Percentiles rank a stretch among this genome's conserved stretches.
These are phyloP conservation scores for Thereva nobilitata DNA, from an alignment of 2,888 invertebrate species.

Conservation along the genomic window DNA sequence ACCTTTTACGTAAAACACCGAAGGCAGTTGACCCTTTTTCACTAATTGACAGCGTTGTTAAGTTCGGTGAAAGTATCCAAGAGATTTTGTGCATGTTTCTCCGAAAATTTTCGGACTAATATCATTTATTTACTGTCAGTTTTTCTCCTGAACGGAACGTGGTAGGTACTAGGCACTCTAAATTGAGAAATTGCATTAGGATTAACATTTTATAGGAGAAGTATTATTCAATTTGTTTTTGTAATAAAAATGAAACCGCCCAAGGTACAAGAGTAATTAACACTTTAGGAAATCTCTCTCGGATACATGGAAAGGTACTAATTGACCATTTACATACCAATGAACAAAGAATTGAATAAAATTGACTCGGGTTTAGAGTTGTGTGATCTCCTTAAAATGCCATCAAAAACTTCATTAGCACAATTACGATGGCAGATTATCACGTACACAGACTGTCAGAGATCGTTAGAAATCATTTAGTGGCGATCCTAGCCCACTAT, in stretches of 20 bases:
- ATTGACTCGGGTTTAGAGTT: background rate
- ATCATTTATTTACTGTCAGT: too few relatives aligned
- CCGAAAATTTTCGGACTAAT: too few relatives aligned
- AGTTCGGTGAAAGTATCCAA: too few relatives aligned
- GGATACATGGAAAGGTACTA: background rate
- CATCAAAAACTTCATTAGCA: constrained; percentile 31
- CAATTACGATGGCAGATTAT: constrained; percentile 24
- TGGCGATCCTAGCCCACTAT: background rate
- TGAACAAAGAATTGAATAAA: background rate
- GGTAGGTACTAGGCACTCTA: too few relatives aligned
- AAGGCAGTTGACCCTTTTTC: background rate
- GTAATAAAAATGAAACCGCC: background rate
- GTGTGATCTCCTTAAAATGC: constrained; percentile 26
- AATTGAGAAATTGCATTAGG: background rate
- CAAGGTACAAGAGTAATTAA: constrained; percentile 4
- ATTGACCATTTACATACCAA: constrained; percentile 19
- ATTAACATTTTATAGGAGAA: background rate
- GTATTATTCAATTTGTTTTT: constrained; percentile 18
- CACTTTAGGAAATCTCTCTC: background rate
- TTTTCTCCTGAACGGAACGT: too few relatives aligned
- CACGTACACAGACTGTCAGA: constrained; percentile 26
- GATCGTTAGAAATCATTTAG: constrained; percentile 33
- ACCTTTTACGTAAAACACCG: constrained; percentile 1
- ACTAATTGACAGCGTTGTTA: background rate
- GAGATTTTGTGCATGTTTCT: too few relatives aligned